Evolutionary conservation across 2,797 vertebrate species (phyloP).

Genomic region (Austrolebias charrua): DNA sequence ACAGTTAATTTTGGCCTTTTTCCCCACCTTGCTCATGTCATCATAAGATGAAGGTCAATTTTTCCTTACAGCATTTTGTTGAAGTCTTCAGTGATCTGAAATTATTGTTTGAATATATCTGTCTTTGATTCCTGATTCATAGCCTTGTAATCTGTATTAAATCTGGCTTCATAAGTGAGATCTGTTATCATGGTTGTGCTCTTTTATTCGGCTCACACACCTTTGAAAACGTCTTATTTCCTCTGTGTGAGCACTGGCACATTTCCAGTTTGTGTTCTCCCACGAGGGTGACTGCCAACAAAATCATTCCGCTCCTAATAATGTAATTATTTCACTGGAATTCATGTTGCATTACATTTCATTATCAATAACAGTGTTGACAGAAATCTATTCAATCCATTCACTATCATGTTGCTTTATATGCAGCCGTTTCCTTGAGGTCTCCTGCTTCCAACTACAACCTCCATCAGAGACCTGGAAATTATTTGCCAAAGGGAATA

Average conservation of each 20-base stretch:
- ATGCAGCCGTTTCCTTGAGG: background rate
- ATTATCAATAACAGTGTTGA: background rate
- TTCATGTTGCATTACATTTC: slow-evolving; percentile 1
- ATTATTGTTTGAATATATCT: background rate
- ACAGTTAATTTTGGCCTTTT: background rate
- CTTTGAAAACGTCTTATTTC: slow-evolving; percentile 18
- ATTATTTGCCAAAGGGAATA: slow-evolving; percentile 8
- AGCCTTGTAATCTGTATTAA: background rate
- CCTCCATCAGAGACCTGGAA: slow-evolving; percentile 5
- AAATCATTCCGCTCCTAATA: slow-evolving; percentile 7
- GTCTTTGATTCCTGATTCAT: background rate
- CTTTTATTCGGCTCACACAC: background rate
- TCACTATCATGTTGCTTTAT: background rate
- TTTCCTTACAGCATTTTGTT: background rate
- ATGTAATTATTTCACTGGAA: slow-evolving; percentile 18
- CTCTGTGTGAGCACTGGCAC: slow-evolving; percentile 9
- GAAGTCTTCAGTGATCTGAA: background rate
- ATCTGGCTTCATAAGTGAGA: background rate
- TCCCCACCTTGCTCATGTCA: background rate
- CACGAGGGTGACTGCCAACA: slow-evolving; percentile 25
- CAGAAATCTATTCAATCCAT: background rate
- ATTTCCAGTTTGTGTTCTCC: slow-evolving; percentile 13
- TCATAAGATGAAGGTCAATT: background rate
- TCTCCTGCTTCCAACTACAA: slow-evolving; percentile 20
- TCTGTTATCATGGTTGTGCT: slow-evolving; percentile 1